Evolutionary conservation across 2,113 vertebrate genomes (phyloP).

Genomic region (Struthio camelus): DNA sequence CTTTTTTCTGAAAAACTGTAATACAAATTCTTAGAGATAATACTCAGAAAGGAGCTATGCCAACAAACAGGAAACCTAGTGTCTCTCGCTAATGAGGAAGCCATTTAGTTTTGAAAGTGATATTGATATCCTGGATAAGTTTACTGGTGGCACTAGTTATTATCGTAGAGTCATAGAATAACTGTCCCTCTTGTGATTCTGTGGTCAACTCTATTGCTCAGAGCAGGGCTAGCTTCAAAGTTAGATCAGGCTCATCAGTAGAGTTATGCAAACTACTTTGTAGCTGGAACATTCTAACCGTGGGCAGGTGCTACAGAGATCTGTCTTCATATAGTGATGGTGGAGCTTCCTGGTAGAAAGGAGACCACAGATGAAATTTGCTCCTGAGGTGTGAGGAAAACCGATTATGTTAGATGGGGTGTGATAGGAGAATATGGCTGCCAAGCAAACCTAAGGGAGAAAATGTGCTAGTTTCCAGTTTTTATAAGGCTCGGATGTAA

Average conservation of each 20-base stretch:
- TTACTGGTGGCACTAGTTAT: background rate
- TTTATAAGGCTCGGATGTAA: background rate
- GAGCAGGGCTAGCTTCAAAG: background rate
- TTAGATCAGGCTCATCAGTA: background rate
- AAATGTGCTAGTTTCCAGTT: background rate
- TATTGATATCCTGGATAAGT: background rate
- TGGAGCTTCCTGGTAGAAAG: background rate
- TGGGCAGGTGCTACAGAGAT: background rate
- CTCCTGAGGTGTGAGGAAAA: background rate
- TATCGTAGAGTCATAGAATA: background rate
- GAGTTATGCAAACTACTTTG: background rate
- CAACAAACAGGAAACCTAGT: background rate
- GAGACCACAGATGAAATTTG: background rate
- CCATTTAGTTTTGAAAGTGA: background rate
- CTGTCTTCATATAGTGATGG: rapidly evolving
- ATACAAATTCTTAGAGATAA: background rate
- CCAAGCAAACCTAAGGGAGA: background rate
- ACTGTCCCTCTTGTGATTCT: background rate
- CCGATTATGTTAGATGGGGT: background rate
- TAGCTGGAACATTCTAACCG: background rate
- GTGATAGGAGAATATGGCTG: no score
- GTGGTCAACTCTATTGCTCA: background rate
- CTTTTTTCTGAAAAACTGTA: background rate
- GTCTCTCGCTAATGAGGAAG: background rate
- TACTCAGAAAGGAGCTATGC: background rate